Base-by-base conservation (phyloP, 2,888 invertebrate species). In the Lysandra bellargus region DNA sequence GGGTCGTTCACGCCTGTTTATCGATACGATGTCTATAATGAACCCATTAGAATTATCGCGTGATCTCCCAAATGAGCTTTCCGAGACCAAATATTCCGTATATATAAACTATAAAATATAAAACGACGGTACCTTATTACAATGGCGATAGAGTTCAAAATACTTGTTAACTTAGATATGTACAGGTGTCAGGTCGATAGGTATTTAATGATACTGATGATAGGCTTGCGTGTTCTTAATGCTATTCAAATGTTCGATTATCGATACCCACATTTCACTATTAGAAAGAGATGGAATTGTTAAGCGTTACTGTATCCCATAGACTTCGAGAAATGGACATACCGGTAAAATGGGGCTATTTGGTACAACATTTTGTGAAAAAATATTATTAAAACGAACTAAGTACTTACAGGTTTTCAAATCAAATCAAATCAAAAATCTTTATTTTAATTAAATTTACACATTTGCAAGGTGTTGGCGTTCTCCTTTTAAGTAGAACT, bases 1-100 rank as follows among this genome's bases (percentile, higher is more conserved):
- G 90, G 90, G 90, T 89, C 89, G 90, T 87, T 86, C 86, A 85
- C 83, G 86, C 85, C 81, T 78, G 79, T 76, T 81, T 57, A 79
- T 79, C 77, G 77, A 82, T 81, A 82, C 37, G 33, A 33, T 37
- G 33, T 82, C 81, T 85, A 87, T 85, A 86, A 85, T 84, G 85
- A 82, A 81, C 82, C 85, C 86, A 86, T 88, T 89, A 86, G 84
- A 87, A 88, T 88, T 89, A 92, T 92, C 90, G 86, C 86, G 85
- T 88, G 90, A 90, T 90, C 90, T 88, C 82, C 81, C 82, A 83
- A 90, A 91, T 89, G 89, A 88, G 89, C 85, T 88, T 88, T 88
- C 85, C 86, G 86, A 85, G 83, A 83, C 69, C 33, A 69, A 69
- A 69, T 69, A 69, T 69, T 69, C 69, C 69, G 33, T 23, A 69